These are phyloP conservation scores for Aurelia coerulea DNA, from an alignment of 30 jellyfish, hydroid and myxozoan genomes.

Conservation along the genomic window DNA sequence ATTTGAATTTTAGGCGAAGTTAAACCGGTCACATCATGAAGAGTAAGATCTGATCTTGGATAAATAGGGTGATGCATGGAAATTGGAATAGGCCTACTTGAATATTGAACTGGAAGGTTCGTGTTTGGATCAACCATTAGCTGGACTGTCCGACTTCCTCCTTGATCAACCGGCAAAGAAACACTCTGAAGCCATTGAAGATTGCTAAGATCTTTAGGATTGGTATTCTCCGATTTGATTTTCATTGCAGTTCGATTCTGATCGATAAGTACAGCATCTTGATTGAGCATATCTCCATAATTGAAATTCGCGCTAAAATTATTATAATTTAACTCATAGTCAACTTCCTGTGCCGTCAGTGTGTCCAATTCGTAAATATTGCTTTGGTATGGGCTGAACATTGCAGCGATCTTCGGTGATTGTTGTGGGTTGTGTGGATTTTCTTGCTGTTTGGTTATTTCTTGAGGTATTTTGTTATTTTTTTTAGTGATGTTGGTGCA, in stretches of 20 bases:
- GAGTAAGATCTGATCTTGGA: slow-evolving; percentile 52
- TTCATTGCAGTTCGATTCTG: slow-evolving; percentile 87
- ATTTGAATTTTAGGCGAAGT: slow-evolving; percentile 56
- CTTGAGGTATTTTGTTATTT: background rate
- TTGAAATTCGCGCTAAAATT: slow-evolving; percentile 87
- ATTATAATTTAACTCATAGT: slow-evolving; percentile 76
- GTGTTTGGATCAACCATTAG: slow-evolving; percentile 96
- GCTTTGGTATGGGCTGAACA: slow-evolving; percentile 90
- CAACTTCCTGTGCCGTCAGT: slow-evolving; percentile 90
- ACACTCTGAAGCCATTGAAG: slow-evolving; percentile 95
- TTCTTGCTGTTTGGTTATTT: slow-evolving; percentile 2
- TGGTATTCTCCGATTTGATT: slow-evolving; percentile 71
- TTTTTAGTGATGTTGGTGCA: background rate
- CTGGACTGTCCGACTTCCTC: slow-evolving; percentile 80
- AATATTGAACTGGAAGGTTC: slow-evolving; percentile 87
- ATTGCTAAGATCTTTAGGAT: slow-evolving; percentile 80
- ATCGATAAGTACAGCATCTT: slow-evolving; percentile 70
- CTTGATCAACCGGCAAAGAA: slow-evolving; percentile 87
- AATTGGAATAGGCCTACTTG: slow-evolving; percentile 63
- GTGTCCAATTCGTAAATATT: slow-evolving; percentile 89
- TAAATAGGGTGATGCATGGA: slow-evolving; percentile 69
- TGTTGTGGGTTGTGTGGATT: slow-evolving; percentile 4
- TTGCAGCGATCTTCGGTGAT: slow-evolving; percentile 10
- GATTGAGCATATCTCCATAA: slow-evolving; percentile 88
- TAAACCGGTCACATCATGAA: slow-evolving; percentile 64